Base-by-base conservation (phyloP, 1,140 invertebrate genomes). In the Rhagoletis zephyria region DNA sequence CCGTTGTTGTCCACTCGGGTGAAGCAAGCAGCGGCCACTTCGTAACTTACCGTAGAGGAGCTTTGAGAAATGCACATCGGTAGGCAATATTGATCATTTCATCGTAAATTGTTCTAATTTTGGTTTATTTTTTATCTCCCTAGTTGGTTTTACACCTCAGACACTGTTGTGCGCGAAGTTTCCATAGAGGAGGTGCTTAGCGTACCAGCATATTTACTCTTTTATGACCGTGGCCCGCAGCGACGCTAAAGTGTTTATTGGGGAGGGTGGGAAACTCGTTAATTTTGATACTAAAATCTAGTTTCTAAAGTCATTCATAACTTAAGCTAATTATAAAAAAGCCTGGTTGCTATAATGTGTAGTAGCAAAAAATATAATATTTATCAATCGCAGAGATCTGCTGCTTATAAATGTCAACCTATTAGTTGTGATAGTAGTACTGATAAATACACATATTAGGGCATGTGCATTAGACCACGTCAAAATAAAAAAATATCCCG, bases 1-100 rank as follows among this genome's bases (percentile, higher is more conserved):
- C 97, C 1, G 97, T 98, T 0, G 96, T 98, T n/a, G 97, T 97
- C 65, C 98, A 98, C 93, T 94, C 96, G 74, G 98, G 98, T 30
- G 96, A 96, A 89, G 96, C 96, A 12, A 95, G 96, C 91, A 96
- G 96, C 77, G 98, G 98, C 51, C 98, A 99, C 94, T 98, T 98
- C 94, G 96, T 98, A 74, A 98, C 97, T 60, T 98, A 98, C 91
- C 94, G 98, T 85, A 94, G 97, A 14, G 96, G 96, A 88, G 94
- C 95, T 89, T 93, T 94, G 45, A 93, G 94, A 87, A 94, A 95
- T 90, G 93, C 93, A 59, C 94, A 94, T 88, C 93, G 94, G 94
- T 94, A 87, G 89, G 88, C 89, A 12, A 30, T 85, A 10, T 1
- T 3, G 7, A 67, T 7, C 30, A 77, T 16, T 30, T 77, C 48